These are phyloP conservation scores for Ginglymostoma cirratum DNA, from an alignment of 2,113 vertebrate species.

Conservation along the genomic window DNA sequence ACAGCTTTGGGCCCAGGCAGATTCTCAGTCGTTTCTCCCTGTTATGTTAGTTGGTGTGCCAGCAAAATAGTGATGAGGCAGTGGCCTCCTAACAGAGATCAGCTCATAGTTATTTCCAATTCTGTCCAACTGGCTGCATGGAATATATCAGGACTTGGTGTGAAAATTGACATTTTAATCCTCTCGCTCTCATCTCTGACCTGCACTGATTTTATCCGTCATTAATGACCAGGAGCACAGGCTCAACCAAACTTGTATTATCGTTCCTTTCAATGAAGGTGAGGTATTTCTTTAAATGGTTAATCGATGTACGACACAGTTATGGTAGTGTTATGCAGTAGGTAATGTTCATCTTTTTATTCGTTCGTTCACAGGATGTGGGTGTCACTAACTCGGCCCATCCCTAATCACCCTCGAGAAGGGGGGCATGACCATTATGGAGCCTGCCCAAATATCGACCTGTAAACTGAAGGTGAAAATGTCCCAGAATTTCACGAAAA, in stretches of 20 bases:
- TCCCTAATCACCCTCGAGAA: no score
- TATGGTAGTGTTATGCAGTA: not conserved
- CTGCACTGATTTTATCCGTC: not conserved
- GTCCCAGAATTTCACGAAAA: not conserved
- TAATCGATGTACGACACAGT: not conserved
- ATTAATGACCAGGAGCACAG: not conserved
- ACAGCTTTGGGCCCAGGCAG: no score
- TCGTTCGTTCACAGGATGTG: no score
- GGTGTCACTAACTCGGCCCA: no score
- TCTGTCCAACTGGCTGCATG: not conserved
- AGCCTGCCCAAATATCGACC: not conserved
- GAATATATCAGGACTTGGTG: not conserved
- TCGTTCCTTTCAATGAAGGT: not conserved
- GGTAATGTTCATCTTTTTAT: not conserved
- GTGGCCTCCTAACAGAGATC: no score
- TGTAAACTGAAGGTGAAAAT: not conserved
- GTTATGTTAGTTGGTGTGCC: not conserved
- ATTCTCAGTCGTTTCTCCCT: not conserved
- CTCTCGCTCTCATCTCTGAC: not conserved
- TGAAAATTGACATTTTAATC: not conserved
- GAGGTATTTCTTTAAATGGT: not conserved
- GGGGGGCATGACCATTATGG: not conserved
- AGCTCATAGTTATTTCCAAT: not conserved
- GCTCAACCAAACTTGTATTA: not conserved
- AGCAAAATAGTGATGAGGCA: not conserved